Evolutionary conservation across 2,113 vertebrate genomes (phyloP), one percentile per base, ranked within the genome.

Genomic region (Microtus oregoni): DNA sequence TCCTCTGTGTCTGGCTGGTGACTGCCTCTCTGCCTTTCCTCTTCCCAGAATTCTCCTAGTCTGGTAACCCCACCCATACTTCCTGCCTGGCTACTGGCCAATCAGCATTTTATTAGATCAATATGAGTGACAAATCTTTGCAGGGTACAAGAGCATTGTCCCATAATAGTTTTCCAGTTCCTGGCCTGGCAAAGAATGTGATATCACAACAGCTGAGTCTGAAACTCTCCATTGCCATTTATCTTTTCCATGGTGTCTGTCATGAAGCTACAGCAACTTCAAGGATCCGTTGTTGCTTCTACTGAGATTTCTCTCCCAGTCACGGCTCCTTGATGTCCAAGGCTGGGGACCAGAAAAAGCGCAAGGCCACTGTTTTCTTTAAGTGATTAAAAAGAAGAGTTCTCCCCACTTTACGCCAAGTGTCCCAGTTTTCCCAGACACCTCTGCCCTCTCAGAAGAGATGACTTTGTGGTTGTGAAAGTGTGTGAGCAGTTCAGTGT

Each of bases 401-500:
- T 52, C 75, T 73, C 11, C 58, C 65, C 61, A 91, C 17, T 50
- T 24, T 38, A 10, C 11, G 50, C 44, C 55, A 55, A n/a, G 7
- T 55, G 7, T 32, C 12, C 38, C 55, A 50, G 4, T 47, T 65
- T 79, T 55, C 17, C 7, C 6, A 65, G 55, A 28, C 35, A 11
- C 26, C 22, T 94, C 89, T 73, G 41, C 30, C 77, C 73, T 30
- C 75, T 85, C 65, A 35, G 35, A 47, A 90, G 24, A 90, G 65
- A 47, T 79, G 12, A 78, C 82, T 83, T 94, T 87, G 55, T 63
- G 41, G 28, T 68, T 89, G 87, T 68, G 47, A 88, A 89, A 89
- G 47, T 86, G 58, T 70, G 83, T 76, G 44, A 82, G 44, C 87
- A 87, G 55, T 89, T 90, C 65, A 63, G 19, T 65, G 17, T 78